A percentile compares a stretch with the other conserved stretches of the same genome.
Evolutionary conservation across 2,888 invertebrate genomes (phyloP).

Genomic region (Selenia dentaria): DNA sequence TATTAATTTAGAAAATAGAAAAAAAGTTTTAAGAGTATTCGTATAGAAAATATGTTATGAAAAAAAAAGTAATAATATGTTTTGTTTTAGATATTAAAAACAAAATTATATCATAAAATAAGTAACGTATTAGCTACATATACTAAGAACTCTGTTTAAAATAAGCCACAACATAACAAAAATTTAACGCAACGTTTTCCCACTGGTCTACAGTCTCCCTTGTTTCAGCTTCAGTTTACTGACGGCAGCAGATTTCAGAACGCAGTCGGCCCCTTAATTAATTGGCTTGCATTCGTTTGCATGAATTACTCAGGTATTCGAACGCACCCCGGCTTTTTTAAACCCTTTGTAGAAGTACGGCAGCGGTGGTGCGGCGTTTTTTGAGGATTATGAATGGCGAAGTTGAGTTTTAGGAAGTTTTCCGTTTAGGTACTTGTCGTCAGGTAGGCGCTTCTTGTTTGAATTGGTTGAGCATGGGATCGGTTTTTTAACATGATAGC

Average conservation of each 20-base stretch:
- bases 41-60: too few species aligned
- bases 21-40: too few species aligned
- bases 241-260: conserved; percentile 70
- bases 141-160: too few species aligned
- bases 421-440: background rate
- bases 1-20: too few species aligned
- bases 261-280: conserved; percentile 73
- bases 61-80: too few species aligned
- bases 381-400: conserved; percentile 6
- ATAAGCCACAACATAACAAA: too few species aligned
- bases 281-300: conserved; percentile 83
- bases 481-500: too few species aligned
- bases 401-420: background rate
- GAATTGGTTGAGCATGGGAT: too few species aligned
- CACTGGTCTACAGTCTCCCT: conserved; percentile 33
- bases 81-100: too few species aligned
- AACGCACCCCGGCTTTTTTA: conserved; percentile 42
- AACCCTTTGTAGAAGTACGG: conserved; percentile 22
- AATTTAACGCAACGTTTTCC: too few species aligned
- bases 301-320: conserved; percentile 78
- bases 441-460: background rate
- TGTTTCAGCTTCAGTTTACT: conserved; percentile 43
- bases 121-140: too few species aligned
- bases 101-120: too few species aligned
- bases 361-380: conserved; percentile 18